Base-by-base conservation (phyloP, 2,113 vertebrate genomes). In the Bagarius yarrelli region DNA sequence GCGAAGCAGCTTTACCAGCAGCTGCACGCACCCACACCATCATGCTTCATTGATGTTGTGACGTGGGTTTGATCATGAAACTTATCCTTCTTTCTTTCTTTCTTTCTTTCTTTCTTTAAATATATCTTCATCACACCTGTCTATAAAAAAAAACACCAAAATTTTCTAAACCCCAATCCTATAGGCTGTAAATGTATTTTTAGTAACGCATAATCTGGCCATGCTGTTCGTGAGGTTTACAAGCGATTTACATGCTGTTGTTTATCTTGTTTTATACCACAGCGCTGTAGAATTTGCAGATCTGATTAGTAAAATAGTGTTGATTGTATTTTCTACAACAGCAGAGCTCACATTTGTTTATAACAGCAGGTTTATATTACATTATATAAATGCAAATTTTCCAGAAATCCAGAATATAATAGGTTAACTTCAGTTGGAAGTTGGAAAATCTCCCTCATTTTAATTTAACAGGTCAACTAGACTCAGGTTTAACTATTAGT, bases 91-190 rank as follows among this genome's bases (percentile, higher is more conserved):
- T 71, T 18, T 13, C 47, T 5, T 50, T 50, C 47, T 50, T 50
- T 50, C n/a, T 50, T 50, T 50, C 47, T 50, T 50, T 30, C 9
- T 27, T 30, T 53, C 69, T 72, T 72, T 72, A 15, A 30, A 52
- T 52, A 72, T 52, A 72, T 72, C 69, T 72, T 30, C 16, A 53
- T 5, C 69, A 72, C 69, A 72, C 69, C 69, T 72, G 69, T 72
- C 69, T 9, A 72, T 53, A 30, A 72, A 72, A 30, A 53, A 2
- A 8, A 53, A 4, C 52, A 53, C 52, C 12, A 12, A 12, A 12
- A 8, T 8, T 53, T 53, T 8, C 52, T 8, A 14, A 53, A n/a
- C 16, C 44, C 66, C 23, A 47, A 18, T n/a, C 69, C 15, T 19
- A 71, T 44, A 53, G 69, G 25, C n/a, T 53, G 52, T 52, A 72